Conservation (phyloP, 2,888 invertebrate species). For the Nemapogon koenigi region DNA sequence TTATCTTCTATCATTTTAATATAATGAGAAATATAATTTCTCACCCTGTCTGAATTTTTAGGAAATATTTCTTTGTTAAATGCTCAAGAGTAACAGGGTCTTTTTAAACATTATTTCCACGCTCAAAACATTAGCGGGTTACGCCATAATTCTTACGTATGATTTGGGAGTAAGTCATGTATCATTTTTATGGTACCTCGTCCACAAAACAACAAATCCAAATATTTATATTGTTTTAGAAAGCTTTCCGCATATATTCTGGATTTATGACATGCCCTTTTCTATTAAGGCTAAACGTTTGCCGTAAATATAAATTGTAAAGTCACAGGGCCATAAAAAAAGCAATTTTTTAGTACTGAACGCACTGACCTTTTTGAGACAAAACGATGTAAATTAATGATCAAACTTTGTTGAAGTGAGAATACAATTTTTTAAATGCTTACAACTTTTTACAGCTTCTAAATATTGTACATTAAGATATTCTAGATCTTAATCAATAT, state of each 20-base stretch:
- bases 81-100: too few relatives aligned
- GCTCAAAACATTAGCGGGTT: too few relatives aligned
- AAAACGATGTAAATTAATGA: conserved; percentile 3
- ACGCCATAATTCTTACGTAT: too few relatives aligned
- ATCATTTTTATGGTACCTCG: conserved; percentile 39
- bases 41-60: too few relatives aligned
- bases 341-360: conserved; percentile 3
- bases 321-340: conserved; percentile 7
- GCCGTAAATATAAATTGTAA: conserved; percentile 15
- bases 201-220: conserved; percentile 22
- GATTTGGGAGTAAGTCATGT: conserved; percentile 29
- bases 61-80: too few relatives aligned
- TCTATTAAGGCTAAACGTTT: conserved; percentile 28
- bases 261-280: conserved; percentile 35
- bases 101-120: too few relatives aligned
- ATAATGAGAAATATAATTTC: too few relatives aligned
- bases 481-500: neutral
- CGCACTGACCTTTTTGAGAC: neutral
- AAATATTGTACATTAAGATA: too few relatives aligned
- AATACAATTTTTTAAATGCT: neutral
- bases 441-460: too few relatives aligned
- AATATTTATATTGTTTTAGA: conserved; percentile 51
- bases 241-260: conserved; percentile 33
- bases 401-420: neutral
- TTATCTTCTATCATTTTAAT: too few relatives aligned